Conservation (phyloP, 2,888 invertebrate species). For the Ramazzottius varieornatus region DNA sequence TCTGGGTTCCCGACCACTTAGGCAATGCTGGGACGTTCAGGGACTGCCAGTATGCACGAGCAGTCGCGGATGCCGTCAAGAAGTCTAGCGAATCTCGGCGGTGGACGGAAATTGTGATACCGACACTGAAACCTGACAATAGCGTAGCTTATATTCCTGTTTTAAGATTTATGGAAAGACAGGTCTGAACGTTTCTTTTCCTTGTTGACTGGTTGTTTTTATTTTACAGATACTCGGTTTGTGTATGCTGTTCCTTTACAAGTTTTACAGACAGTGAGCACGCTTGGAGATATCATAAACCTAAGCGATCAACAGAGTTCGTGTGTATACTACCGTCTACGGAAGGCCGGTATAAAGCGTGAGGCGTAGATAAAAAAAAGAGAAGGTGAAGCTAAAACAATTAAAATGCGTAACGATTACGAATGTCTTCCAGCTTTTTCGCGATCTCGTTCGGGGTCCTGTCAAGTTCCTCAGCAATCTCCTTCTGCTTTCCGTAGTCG, state of each 20-base stretch:
- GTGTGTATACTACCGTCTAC: too few species aligned
- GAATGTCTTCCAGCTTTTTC: constrained; percentile 90
- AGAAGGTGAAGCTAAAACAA: constrained; percentile 5
- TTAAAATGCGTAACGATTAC: constrained; percentile 95
- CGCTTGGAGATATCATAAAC: too few species aligned
- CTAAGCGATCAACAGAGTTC: too few species aligned
- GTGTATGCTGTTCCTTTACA: too few species aligned
- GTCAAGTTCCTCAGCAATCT: constrained; percentile 76
- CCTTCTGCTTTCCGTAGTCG: constrained; percentile 72
- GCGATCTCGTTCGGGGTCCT: constrained; percentile 79
- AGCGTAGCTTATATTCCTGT: too few species aligned
- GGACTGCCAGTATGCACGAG: not conserved
- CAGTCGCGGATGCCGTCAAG: not conserved
- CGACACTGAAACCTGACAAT: too few species aligned
- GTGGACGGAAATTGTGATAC: not conserved
- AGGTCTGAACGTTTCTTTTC: too few species aligned
- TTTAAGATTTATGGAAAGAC: too few species aligned
- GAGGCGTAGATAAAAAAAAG: not conserved
- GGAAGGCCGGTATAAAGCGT: too few species aligned
- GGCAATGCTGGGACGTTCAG: not conserved
- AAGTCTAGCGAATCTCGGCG: not conserved
- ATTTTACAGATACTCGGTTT: too few species aligned
- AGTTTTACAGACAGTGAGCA: too few species aligned
- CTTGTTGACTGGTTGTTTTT: too few species aligned
- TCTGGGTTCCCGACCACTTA: not conserved